A percentile compares a stretch with the other conserved stretches of the same genome.
These are phyloP conservation scores for silkworm (Bombyx mori) DNA, from an alignment of 1,140 invertebrate species.

Conservation along the genomic window ASM3026992v2 NC_085120.1:4222501-4223000, in stretches of 20 bases:
- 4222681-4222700: too few relatives aligned
- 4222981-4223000: conserved; percentile 47
- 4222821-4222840: conserved; percentile 1
- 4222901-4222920: too few relatives aligned
- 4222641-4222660: too few relatives aligned
- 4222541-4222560: too few relatives aligned
- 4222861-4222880: background rate
- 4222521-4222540: too few relatives aligned
- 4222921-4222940: conserved; percentile 11
- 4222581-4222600: too few relatives aligned
- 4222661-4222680: too few relatives aligned
- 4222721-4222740: conserved; percentile 21
- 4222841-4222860: background rate
- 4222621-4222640: too few relatives aligned
- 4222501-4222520: too few relatives aligned
- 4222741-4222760: conserved; percentile 27
- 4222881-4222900: too few relatives aligned
- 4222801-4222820: conserved; percentile 3
- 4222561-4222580: too few relatives aligned
- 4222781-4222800: conserved; percentile 41
- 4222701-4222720: background rate
- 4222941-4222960: conserved; percentile 19
- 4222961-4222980: conserved; percentile 28
- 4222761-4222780: conserved; percentile 26
- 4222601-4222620: too few relatives aligned